Evolutionary conservation across 2,797 vertebrate species (phyloP).

Genomic region (Sebastes hubbsi): DNA sequence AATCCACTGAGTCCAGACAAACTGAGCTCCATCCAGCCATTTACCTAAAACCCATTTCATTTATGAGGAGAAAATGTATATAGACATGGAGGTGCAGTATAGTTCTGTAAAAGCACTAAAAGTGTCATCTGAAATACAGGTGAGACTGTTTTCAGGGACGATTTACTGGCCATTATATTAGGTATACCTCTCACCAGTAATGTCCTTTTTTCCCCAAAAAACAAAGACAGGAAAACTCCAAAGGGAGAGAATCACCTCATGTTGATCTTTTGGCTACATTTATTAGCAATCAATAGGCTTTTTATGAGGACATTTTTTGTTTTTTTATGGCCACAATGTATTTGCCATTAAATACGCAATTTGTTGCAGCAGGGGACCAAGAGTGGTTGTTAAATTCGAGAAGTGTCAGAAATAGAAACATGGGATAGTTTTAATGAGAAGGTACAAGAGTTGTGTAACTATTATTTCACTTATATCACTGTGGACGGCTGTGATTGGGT

Average conservation of each 20-base stretch:
- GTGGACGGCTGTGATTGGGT: background rate
- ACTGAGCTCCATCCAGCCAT: background rate
- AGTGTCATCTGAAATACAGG: background rate
- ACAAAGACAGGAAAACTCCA: background rate
- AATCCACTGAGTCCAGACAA: background rate
- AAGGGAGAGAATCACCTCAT: background rate
- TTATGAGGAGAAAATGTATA: background rate
- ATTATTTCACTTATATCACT: constrained; percentile 29
- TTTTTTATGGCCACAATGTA: background rate
- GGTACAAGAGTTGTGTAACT: background rate
- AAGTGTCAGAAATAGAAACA: constrained; percentile 19
- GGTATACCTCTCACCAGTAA: background rate
- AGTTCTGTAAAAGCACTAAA: background rate
- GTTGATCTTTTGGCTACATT: background rate
- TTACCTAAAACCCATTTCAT: background rate
- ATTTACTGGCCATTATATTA: background rate
- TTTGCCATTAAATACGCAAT: background rate
- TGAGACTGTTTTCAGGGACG: background rate
- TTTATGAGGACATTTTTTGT: background rate
- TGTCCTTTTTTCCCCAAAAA: background rate
- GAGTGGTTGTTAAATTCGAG: background rate
- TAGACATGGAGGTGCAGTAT: background rate
- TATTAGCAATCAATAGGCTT: background rate
- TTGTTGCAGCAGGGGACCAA: background rate
- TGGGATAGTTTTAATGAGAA: constrained; percentile 8